Evolutionary conservation across 2,797 vertebrate species (phyloP).

Genomic region (Myotis vivesi): DNA sequence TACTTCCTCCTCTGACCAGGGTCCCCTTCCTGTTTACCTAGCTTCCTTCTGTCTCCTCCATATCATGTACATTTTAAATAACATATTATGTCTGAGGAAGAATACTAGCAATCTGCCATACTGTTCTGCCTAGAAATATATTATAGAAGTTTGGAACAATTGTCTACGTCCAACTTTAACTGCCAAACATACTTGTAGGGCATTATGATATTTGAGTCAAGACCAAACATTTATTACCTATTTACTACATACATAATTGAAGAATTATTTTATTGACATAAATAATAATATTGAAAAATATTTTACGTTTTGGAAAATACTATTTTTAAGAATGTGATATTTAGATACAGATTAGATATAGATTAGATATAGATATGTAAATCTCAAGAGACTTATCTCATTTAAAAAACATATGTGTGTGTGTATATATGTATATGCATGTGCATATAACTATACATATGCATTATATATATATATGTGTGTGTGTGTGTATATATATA

Average conservation of each 20-base stretch:
- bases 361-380: background rate
- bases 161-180: background rate
- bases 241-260: background rate
- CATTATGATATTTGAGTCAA: background rate
- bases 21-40: too few species aligned
- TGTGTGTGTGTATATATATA: too few species aligned
- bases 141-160: background rate
- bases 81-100: background rate
- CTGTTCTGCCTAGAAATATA: background rate
- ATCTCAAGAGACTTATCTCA: background rate
- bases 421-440: too few species aligned
- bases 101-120: background rate
- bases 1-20: too few species aligned
- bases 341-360: background rate
- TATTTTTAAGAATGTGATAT: background rate
- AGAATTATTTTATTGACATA: background rate
- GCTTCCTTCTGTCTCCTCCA: too few species aligned
- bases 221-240: background rate
- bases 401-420: background rate
- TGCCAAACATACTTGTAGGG: background rate
- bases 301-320: background rate
- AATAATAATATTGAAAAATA: background rate
- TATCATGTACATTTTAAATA: background rate
- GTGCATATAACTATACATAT: background rate
- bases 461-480: too few species aligned